Percentiles rank a stretch among this genome's conserved stretches.
Conservation (phyloP, 2,888 invertebrate species). For the Dryomyza anilis region DNA sequence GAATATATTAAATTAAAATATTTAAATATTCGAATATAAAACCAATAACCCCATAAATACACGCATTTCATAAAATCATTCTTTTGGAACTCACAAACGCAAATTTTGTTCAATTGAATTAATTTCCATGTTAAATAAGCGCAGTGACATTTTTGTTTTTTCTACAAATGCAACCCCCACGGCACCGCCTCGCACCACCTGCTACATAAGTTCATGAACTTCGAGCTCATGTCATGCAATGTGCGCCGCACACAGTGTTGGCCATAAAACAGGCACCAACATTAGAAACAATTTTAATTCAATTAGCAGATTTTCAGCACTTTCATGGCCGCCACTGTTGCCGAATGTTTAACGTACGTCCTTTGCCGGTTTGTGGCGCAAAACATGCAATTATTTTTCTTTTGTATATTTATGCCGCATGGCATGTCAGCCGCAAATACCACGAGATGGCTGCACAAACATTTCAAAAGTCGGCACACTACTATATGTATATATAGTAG, state of each 20-base stretch:
- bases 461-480: neutral
- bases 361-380: slow-evolving; percentile 1
- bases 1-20: no score
- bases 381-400: slow-evolving; percentile 17
- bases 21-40: no score
- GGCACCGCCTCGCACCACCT: neutral
- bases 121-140: no score
- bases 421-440: neutral
- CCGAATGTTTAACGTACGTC: no score
- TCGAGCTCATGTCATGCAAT: neutral
- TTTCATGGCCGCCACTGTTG: no score
- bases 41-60: no score
- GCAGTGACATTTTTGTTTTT: neutral
- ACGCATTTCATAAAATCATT: no score
- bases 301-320: neutral
- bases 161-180: no score
- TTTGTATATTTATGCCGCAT: neutral
- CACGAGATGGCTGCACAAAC: no score
- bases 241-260: neutral
- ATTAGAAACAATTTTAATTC: no score
- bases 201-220: neutral
- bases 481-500: neutral
- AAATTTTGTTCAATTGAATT: no score
- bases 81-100: no score
- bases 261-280: neutral